Conservation (phyloP, 2,113 vertebrate species). For the Ardeotis arabs region DNA sequence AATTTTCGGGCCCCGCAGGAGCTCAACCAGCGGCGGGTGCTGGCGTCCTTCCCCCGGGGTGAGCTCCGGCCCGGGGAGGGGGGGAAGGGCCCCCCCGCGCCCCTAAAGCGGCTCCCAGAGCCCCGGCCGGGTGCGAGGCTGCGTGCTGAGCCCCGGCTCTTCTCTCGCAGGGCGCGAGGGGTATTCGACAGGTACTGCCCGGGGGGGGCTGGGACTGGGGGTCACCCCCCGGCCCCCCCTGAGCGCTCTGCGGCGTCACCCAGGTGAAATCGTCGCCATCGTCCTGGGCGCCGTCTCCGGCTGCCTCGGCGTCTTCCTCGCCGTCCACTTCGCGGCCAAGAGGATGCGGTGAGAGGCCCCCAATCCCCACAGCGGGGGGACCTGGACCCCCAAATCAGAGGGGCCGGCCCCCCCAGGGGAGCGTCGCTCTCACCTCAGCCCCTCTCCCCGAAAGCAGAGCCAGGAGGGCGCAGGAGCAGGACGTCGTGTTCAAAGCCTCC, state of each 20-base stretch:
- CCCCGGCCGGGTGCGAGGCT: fast-evolving
- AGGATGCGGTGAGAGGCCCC: slow-evolving; percentile 57
- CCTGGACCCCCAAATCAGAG: no score
- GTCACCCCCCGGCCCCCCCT: neutral
- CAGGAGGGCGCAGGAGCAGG: neutral
- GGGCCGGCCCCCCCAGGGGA: no score
- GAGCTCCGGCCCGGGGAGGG: neutral
- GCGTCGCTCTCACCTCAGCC: neutral
- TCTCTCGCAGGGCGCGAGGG: neutral
- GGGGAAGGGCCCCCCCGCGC: neutral
- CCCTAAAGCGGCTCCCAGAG: fast-evolving
- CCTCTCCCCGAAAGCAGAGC: neutral
- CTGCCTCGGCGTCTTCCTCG: slow-evolving; percentile 53
- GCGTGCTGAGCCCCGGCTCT: fast-evolving
- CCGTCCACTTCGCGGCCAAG: slow-evolving; percentile 30
- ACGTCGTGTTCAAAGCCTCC: slow-evolving; percentile 61
- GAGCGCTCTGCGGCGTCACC: neutral
- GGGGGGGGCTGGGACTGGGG: neutral
- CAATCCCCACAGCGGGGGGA: neutral
- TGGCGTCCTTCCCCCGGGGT: slow-evolving; percentile 67
- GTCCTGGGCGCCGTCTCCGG: slow-evolving; percentile 36
- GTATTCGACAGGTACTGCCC: neutral
- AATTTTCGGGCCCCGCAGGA: slow-evolving; percentile 69
- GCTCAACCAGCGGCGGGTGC: slow-evolving; percentile 65
- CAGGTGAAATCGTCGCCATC: slow-evolving; percentile 72